Evolutionary conservation across 2,888 invertebrate species (phyloP).

Genomic region (Leucoma salicis): DNA sequence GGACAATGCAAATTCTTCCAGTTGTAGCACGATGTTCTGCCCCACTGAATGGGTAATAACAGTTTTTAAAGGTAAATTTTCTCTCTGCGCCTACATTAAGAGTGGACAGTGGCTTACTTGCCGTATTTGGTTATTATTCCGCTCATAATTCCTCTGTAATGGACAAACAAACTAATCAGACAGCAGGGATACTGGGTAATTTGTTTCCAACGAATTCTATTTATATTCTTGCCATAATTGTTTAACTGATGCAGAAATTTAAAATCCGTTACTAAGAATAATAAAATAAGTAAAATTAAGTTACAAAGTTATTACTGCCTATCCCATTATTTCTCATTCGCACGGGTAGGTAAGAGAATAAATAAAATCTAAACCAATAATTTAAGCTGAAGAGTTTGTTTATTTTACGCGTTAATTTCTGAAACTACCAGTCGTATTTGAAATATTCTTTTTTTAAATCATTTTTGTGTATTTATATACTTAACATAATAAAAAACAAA

Average conservation of each 20-base stretch:
- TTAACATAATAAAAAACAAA: too few species aligned
- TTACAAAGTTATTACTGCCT: too few species aligned
- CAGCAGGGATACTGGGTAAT: constrained; percentile 23
- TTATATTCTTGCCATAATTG: constrained; percentile 1
- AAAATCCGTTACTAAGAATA: too few species aligned
- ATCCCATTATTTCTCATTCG: too few species aligned
- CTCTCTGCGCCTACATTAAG: constrained; percentile 34
- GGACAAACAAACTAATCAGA: constrained; percentile 40
- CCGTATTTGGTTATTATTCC: constrained; percentile 39
- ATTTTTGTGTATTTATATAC: too few species aligned
- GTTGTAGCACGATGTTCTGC: constrained; percentile 33
- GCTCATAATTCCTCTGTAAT: constrained; percentile 43
- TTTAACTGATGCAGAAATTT: neutral
- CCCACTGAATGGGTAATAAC: constrained; percentile 37
- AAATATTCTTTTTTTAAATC: too few species aligned
- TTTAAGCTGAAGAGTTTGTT: too few species aligned
- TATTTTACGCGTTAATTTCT: too few species aligned
- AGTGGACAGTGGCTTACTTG: constrained; percentile 19
- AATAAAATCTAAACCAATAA: too few species aligned
- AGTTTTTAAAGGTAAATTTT: constrained; percentile 34
- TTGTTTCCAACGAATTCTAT: constrained; percentile 10
- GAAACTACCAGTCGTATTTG: too few species aligned
- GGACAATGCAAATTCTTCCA: constrained; percentile 48
- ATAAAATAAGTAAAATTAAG: too few species aligned
- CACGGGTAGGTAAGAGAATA: too few species aligned